Percentiles rank a stretch among this genome's conserved stretches.
Evolutionary conservation across 2,888 invertebrate genomes (phyloP).

Genomic region (Ophion ellenae): DNA sequence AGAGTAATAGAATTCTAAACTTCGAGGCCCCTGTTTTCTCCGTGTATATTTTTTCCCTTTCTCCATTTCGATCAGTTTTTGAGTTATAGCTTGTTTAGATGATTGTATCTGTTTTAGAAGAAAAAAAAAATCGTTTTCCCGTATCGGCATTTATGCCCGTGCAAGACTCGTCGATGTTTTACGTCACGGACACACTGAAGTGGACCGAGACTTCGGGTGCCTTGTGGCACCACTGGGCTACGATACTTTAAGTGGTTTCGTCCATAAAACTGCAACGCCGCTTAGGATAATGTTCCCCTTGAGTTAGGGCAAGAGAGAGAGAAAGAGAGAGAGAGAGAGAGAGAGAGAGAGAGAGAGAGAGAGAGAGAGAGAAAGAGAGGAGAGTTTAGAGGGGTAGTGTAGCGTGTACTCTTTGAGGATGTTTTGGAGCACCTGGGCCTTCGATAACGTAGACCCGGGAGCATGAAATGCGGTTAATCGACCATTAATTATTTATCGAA

Average conservation of each 20-base stretch:
- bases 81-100: no score
- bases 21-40: no score
- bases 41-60: no score
- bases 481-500: conserved; percentile 45
- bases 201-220: background rate
- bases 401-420: conserved; percentile 32
- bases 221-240: conserved; percentile 63
- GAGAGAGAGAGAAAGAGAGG: background rate
- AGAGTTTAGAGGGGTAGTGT: conserved; percentile 16
- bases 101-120: no score
- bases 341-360: no score
- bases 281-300: conserved; percentile 63
- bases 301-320: conserved; percentile 45
- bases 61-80: no score
- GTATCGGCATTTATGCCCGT: background rate
- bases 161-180: conserved; percentile 76
- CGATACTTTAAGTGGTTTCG: conserved; percentile 82
- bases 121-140: background rate
- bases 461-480: conserved; percentile 9
- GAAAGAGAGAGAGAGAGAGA: background rate
- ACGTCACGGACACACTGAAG: conserved; percentile 37
- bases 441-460: background rate
- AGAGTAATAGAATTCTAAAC: no score
- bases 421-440: conserved; percentile 52
- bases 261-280: conserved; percentile 80